Evolutionary conservation across 2,797 vertebrate species (phyloP).

Genomic region (Avahi laniger): DNA sequence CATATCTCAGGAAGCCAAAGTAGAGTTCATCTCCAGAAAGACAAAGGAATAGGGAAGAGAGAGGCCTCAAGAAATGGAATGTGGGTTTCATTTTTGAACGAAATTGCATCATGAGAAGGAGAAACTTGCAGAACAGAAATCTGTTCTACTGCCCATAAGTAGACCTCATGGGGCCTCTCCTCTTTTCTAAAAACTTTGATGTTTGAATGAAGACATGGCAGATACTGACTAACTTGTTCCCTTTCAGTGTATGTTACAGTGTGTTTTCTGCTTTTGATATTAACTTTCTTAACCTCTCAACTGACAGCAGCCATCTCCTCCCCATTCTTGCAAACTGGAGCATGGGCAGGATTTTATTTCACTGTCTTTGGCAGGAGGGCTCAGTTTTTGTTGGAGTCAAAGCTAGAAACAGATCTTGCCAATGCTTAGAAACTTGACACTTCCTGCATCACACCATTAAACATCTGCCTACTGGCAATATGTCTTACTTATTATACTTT

Average conservation of each 20-base stretch:
- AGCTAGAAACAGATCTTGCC: not conserved
- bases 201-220: not conserved
- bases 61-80: not conserved
- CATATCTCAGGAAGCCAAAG: not conserved
- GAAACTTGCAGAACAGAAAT: not conserved
- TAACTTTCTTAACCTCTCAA: not conserved
- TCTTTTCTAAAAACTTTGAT: not conserved
- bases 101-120: not conserved
- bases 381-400: not conserved
- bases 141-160: not conserved
- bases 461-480: not conserved
- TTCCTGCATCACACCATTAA: conserved; percentile 4
- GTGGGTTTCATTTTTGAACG: not conserved
- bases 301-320: not conserved
- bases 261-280: not conserved
- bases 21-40: not conserved
- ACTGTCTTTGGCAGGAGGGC: not conserved
- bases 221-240: not conserved
- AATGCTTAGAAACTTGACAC: not conserved
- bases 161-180: not conserved
- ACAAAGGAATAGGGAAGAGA: not conserved
- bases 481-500: not conserved
- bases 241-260: not conserved
- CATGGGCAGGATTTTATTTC: not conserved
- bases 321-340: not conserved